Evolutionary conservation across 2,797 vertebrate genomes (phyloP), one percentile per base, ranked within the genome.

Genomic region (Amblyraja radiata): DNA sequence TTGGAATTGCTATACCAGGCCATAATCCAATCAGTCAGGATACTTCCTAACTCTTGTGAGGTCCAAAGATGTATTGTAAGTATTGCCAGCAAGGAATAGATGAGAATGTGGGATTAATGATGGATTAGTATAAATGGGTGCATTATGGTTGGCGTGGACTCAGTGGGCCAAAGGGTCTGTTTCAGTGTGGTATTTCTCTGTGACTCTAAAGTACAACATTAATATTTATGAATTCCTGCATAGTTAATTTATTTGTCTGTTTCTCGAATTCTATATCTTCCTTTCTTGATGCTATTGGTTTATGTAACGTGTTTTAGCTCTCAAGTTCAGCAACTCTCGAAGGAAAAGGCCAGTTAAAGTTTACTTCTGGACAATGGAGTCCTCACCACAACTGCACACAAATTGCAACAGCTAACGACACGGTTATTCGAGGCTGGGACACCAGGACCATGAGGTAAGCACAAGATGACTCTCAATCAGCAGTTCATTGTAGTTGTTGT

Each of bases 311-410:
- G 39, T 54, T 76, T 81, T 95, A 99, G 98, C 96, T 99, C 93
- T 97, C 98, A 93, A 97, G 97, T 96, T 98, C 97, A 0, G 93
- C 97, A 18, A 97, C 97, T 36, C 96, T 99, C 94, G 98, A 99
- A 96, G 98, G 99, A 65, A 99, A 98, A 96, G 99, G 98, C 90
- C 99, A 99, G 95, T 96, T 99, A 95, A 98, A 96, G 96, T 99
- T 99, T 96, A 99, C 97, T 23, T 97, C 98, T 0, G 99, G 98
- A 79, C 97, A 97, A 93, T 99, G 99, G 98, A 99, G 98, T 95
- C 98, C 99, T 0, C 99, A 99, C 94, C 99, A 99, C 96, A 99
- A 97, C 95, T 98, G 98, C 94, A 98, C 97, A 74, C 99, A 99
- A 95, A 97, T 99, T 93, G 98, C 98, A 95, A 99, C 99, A 0